Percentiles rank a stretch among this genome's conserved stretches.
These are phyloP conservation scores for Popillia japonica DNA, from an alignment of 1,140 invertebrate genomes.

Conservation along the genomic window DNA sequence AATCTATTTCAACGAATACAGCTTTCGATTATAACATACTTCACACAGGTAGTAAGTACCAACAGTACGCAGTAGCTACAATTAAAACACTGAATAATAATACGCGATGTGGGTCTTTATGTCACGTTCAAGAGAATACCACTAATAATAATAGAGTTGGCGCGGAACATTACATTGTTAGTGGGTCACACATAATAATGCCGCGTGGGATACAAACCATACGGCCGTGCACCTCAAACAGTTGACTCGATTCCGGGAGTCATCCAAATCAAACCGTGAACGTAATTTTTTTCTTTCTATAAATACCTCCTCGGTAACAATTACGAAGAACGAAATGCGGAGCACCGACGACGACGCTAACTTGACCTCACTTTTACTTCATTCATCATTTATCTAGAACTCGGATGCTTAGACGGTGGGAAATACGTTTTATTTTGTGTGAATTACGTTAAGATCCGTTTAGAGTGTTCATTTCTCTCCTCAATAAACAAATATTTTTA, in stretches of 20 bases:
- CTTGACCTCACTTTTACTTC: neutral
- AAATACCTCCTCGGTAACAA: neutral
- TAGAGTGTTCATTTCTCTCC: neutral
- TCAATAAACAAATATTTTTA: neutral
- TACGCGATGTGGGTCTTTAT: neutral
- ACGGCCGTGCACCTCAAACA: too few species aligned
- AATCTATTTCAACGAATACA: too few species aligned
- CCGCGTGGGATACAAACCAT: neutral
- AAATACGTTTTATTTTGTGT: neutral
- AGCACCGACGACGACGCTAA: neutral
- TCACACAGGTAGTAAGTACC: too few species aligned
- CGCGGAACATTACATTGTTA: neutral
- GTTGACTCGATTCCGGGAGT: neutral
- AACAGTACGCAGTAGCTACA: too few species aligned
- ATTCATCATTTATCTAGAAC: neutral
- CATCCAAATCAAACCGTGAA: neutral
- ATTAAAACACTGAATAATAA: too few species aligned
- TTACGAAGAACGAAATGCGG: too few species aligned
- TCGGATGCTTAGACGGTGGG: neutral
- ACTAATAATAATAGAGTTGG: neutral
- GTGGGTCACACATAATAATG: neutral
- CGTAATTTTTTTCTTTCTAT: neutral
- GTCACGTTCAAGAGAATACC: neutral
- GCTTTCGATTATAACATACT: too few species aligned
- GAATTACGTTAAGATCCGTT: neutral